Base-by-base conservation (phyloP, 2,113 vertebrate genomes). In the Psettodes erumei region DNA sequence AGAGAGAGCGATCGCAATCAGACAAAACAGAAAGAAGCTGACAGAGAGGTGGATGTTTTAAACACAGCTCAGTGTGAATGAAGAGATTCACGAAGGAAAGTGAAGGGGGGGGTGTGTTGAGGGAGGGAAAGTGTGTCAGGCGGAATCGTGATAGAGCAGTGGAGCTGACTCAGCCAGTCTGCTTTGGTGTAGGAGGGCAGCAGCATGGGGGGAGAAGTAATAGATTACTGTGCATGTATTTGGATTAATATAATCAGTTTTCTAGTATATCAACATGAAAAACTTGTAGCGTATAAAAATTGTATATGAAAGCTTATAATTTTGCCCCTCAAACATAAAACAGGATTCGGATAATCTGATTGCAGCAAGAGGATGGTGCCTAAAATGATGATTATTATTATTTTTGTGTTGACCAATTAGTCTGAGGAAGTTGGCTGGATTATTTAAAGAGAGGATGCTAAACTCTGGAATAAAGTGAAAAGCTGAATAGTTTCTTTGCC, bases 121-220 rank as follows among this genome's bases (percentile, higher is more conserved):
- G 42, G 47, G 70, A 45, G 79, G 50, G 53, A 55, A 55, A 72
- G 72, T 66, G 78, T 86, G 82, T 86, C 71, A 77, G 70, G 72
- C 79, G 68, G 89, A 88, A 73, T 87, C 77, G 88, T 90, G 89
- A 90, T 87, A 84, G 87, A 87, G 88, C 86, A 83, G 73, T 42
- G 2, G 73, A 45, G 88, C 89, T 92, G 89, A 90, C 79, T 92
- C 91, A 91, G 91, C 79, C 86, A 42, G 79, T 88, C 82, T 86
- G 81, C 33, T 65, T 64, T 45, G 59, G 82, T 54, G 89, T 85
- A 35, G 85, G 88, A 90, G 84, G 76, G 67, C 63, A 84, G 66
- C 85, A 82, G 83, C 58, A 72, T n/a, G n/a, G 21, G 65, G 60
- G 71, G 4, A 35, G 64, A 56, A 77, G 82, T 70, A 72, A 79